Conservation (phyloP, 2,113 vertebrate species). For the Oryzias celebensis region DNA sequence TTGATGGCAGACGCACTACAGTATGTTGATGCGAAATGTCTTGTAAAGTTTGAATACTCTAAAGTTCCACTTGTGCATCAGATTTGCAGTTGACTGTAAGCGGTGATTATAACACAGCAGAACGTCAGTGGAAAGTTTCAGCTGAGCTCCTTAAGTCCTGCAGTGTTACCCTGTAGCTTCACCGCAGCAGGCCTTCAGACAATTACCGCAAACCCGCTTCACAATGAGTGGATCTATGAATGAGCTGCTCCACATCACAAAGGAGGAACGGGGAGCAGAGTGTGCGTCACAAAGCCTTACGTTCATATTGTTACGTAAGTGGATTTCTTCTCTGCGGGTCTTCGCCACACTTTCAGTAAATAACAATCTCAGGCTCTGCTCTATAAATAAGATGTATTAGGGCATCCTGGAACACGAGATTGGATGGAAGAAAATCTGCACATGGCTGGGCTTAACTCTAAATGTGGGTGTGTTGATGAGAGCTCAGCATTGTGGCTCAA, state of each 20-base stretch:
- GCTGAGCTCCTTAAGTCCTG: not conserved
- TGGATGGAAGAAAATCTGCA: conserved; percentile 41
- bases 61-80: not conserved
- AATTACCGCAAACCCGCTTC: not conserved
- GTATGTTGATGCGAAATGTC: too few species aligned
- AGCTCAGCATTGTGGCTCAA: conserved; percentile 2
- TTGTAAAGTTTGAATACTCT: too few species aligned
- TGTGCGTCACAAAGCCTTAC: conserved; percentile 13
- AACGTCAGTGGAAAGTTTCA: not conserved
- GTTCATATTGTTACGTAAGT: conserved; percentile 35
- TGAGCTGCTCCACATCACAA: conserved; percentile 19
- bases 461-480: conserved; percentile 33
- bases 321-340: conserved; percentile 40
- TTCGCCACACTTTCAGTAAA: conserved; percentile 35
- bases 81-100: not conserved
- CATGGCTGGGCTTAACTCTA: conserved; percentile 58
- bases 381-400: conserved; percentile 71
- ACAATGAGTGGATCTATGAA: conserved; percentile 40
- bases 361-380: conserved; percentile 10
- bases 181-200: not conserved
- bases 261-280: not conserved
- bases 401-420: conserved; percentile 14
- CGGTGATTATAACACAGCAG: not conserved
- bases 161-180: too few species aligned
- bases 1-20: too few species aligned